Conservation (phyloP, 2,113 vertebrate species). For the Bagarius yarrelli region DNA sequence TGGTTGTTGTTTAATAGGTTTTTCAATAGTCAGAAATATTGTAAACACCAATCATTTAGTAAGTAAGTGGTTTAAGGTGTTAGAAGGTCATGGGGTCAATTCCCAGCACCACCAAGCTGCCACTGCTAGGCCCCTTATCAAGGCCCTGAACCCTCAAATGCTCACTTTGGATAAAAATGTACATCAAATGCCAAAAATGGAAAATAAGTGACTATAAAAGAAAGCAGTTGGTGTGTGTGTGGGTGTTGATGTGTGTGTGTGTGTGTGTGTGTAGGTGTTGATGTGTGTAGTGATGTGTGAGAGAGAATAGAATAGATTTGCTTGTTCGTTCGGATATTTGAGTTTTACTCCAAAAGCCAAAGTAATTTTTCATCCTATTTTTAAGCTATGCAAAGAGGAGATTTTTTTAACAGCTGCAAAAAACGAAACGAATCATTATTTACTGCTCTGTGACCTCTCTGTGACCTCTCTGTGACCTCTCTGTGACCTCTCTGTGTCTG, state of each 20-base stretch:
- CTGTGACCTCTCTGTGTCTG: background rate
- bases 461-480: constrained; percentile 7
- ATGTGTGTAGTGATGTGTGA: background rate
- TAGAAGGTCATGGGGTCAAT: no score
- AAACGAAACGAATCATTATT: background rate
- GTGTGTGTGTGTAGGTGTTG: background rate
- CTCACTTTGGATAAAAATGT: no score
- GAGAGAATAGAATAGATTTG: background rate
- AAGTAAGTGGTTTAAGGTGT: no score
- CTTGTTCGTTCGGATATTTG: constrained; percentile 2
- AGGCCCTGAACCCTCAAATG: no score
- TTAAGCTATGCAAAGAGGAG: constrained; percentile 48
- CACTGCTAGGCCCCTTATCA: no score
- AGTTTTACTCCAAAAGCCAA: constrained; percentile 43
- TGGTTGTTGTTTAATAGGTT: constrained; percentile 17
- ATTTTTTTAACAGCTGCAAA: background rate
- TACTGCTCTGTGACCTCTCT: constrained; percentile 1
- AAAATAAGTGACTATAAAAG: no score
- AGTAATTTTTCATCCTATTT: constrained; percentile 36
- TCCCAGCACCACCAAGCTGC: no score
- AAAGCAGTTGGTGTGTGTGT: background rate
- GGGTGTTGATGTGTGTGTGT: background rate
- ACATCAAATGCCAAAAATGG: no score
- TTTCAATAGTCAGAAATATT: no score
- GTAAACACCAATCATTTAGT: no score